Conservation (phyloP, 2,113 vertebrate genomes). For the Microcebus ravelobensis region DNA sequence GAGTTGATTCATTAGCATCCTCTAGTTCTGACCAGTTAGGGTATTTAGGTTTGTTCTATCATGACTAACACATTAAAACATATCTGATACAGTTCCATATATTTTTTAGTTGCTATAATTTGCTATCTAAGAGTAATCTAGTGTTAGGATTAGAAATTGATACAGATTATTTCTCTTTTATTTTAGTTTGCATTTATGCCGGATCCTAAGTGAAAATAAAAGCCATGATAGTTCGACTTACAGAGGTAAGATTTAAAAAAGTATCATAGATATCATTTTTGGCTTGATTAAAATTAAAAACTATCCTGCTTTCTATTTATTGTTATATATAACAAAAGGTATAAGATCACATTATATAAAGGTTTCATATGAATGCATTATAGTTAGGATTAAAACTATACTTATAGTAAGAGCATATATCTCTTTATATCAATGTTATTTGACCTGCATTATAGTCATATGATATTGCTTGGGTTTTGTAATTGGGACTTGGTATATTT, state of each 20-base stretch:
- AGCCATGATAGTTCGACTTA: slow-evolving; percentile 89
- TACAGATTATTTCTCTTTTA: slow-evolving; percentile 64
- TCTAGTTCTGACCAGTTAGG: slow-evolving; percentile 6
- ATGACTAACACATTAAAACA: slow-evolving; percentile 39
- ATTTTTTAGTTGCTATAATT: slow-evolving; percentile 49
- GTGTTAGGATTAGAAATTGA: slow-evolving; percentile 54
- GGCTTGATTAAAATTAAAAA: slow-evolving; percentile 38
- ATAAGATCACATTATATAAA: slow-evolving; percentile 35
- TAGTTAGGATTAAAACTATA: slow-evolving; percentile 7
- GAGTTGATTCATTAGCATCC: background rate
- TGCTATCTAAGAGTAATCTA: background rate
- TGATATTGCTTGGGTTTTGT: slow-evolving; percentile 27
- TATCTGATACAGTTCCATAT: slow-evolving; percentile 4
- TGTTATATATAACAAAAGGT: slow-evolving; percentile 44
- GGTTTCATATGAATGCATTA: slow-evolving; percentile 23
- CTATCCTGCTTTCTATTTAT: slow-evolving; percentile 2
- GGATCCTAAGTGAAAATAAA: slow-evolving; percentile 92
- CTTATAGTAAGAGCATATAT: background rate
- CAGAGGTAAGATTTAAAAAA: slow-evolving; percentile 89
- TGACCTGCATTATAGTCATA: background rate
- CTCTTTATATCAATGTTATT: slow-evolving; percentile 35
- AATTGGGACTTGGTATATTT: slow-evolving; percentile 33
- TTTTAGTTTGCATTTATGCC: slow-evolving; percentile 95
- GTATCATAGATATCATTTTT: slow-evolving; percentile 52
- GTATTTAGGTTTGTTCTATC: slow-evolving; percentile 47